These are phyloP conservation scores for Panagrolaimus sp. DNA, from an alignment of 1,140 invertebrate species.

Conservation along the genomic window DNA sequence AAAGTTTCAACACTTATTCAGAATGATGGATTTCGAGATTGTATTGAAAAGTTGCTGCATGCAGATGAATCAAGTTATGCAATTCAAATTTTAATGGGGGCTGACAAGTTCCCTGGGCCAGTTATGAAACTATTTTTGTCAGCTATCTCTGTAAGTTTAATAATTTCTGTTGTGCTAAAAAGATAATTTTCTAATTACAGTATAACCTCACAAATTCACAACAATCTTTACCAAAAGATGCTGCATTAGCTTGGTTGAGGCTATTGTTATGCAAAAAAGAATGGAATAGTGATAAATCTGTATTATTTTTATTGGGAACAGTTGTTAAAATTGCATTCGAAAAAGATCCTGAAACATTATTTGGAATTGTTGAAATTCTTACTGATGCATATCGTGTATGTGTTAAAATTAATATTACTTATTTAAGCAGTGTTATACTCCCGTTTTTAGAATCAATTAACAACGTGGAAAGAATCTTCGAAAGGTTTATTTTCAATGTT, in stretches of 20 bases:
- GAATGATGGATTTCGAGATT: constrained; percentile 25
- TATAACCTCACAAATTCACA: constrained; percentile 10
- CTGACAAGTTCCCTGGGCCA: constrained; percentile 32
- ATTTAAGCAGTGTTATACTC: background rate
- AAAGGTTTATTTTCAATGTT: constrained; percentile 40
- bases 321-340: constrained; percentile 21
- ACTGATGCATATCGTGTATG: constrained; percentile 17
- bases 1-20: constrained; percentile 29
- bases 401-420: background rate
- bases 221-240: constrained; percentile 7
- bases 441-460: constrained; percentile 26
- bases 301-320: constrained; percentile 29
- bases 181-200: constrained; percentile 13
- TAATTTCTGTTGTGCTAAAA: background rate
- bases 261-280: constrained; percentile 28
- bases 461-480: constrained; percentile 29
- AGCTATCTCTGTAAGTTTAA: background rate
- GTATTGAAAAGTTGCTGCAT: constrained; percentile 30
- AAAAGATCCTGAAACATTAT: constrained; percentile 23
- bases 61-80: constrained; percentile 37
- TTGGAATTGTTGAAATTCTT: constrained; percentile 30
- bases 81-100: constrained; percentile 32
- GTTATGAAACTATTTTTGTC: background rate
- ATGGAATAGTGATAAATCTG: constrained; percentile 40
- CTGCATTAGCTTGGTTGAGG: constrained; percentile 25